Evolutionary conservation across 2,888 invertebrate genomes (phyloP), one percentile per base, ranked within the genome.

Genomic region (Campoplex nolae): DNA sequence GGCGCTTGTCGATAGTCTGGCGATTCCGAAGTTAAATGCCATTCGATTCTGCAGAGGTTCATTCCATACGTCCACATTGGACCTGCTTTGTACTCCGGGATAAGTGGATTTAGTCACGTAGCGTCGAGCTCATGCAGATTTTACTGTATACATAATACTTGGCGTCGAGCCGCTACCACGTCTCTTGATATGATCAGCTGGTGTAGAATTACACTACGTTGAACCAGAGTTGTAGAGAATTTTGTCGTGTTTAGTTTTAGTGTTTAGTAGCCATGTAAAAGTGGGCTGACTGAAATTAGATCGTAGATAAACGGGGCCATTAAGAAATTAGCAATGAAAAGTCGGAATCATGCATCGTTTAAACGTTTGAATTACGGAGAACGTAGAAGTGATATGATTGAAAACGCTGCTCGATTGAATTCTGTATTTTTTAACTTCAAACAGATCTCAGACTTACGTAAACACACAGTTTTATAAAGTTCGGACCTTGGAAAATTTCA

Each of bases 101-200:
- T 62, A 62, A 62, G 32, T 62, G 32, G 62, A 62, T 62, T 32
- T 62, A 16, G 62, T 62, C 62, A 62, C 62, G 62, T 62, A 62
- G 32, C 32, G 62, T 62, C 32, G 62, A 62, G 62, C 62, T 62
- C 62, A 62, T 62, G 28, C 28, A 62, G 62, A 62, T 62, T 62
- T 62, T 62, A 32, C 16, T 62, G 2, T 32, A 16, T 38, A 38
- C 38, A 38, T 23, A 3, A 28, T 0, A 11, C 11, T 58, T 23
- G 3, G 23, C 23, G 23, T 23, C 23, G 23, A 23, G 23, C 23
- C 23, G 23, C 23, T 23, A 23, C 23, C 23, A 13, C 13, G 58
- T n/a, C 23, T 23, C 23, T 23, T 23, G 23, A 23, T 38, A 38
- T 38, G 6, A 38, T 38, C 38, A 38, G 3, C 38, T 3, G 4